Evolutionary conservation across 2,797 vertebrate genomes (phyloP).

Genomic region (Pempheris klunzingeri): DNA sequence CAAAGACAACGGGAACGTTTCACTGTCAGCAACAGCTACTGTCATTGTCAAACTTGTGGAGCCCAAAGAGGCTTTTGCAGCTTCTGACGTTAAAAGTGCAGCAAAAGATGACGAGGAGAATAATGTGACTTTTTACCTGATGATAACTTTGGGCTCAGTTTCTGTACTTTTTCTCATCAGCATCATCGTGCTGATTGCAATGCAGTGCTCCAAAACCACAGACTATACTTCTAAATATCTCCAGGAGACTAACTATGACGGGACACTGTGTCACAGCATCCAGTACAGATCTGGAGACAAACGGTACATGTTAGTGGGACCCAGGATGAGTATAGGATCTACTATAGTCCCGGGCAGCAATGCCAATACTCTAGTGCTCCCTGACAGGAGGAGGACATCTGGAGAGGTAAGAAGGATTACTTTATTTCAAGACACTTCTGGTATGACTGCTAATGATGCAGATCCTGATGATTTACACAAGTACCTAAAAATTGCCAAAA

Average conservation of each 20-base stretch:
- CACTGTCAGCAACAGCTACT: slow-evolving; percentile 55
- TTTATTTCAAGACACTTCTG: slow-evolving; percentile 4
- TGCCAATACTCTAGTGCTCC: slow-evolving; percentile 5
- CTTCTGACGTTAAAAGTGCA: slow-evolving; percentile 50
- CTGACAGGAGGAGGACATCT: slow-evolving; percentile 30
- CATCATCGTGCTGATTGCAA: slow-evolving; percentile 45
- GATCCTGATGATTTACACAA: not conserved
- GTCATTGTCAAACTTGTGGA: slow-evolving; percentile 51
- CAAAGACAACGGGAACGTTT: slow-evolving; percentile 62
- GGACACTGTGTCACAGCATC: slow-evolving; percentile 75
- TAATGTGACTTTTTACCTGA: slow-evolving; percentile 34
- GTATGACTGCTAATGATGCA: not conserved
- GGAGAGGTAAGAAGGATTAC: slow-evolving; percentile 69
- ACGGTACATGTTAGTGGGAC: slow-evolving; percentile 72
- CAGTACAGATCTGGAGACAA: slow-evolving; percentile 75
- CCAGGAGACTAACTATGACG: slow-evolving; percentile 71
- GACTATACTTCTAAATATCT: slow-evolving; percentile 70
- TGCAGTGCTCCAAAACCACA: slow-evolving; percentile 71
- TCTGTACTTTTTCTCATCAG: slow-evolving; percentile 59
- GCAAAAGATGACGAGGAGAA: not conserved
- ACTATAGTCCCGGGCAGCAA: slow-evolving; percentile 50
- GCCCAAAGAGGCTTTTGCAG: slow-evolving; percentile 52
- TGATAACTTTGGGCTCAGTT: slow-evolving; percentile 59
- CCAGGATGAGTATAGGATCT: slow-evolving; percentile 71
- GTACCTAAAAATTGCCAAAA: not conserved